These are phyloP conservation scores for Laupala kohalensis DNA, from an alignment of 1,140 invertebrate genomes.

Conservation along the genomic window DNA sequence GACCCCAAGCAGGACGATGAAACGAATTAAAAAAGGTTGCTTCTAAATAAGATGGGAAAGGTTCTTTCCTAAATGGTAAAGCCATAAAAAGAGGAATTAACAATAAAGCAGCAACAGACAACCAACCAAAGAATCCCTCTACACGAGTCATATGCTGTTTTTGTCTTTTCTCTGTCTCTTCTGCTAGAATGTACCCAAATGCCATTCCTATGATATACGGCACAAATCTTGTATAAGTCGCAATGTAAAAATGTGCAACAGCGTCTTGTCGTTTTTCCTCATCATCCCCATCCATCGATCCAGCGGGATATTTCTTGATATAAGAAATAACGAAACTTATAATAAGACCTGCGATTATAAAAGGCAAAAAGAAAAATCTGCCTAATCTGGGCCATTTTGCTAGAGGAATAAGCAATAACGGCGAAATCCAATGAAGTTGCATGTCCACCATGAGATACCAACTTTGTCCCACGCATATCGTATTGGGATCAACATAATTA, in stretches of 20 bases:
- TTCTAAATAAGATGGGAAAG: neutral
- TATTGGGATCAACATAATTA: conserved; percentile 29
- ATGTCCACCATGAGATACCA: conserved; percentile 55
- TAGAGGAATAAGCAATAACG: neutral
- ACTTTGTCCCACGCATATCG: conserved; percentile 37
- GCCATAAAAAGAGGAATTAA: neutral
- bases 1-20: neutral
- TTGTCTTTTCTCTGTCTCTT: neutral
- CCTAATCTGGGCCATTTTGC: neutral
- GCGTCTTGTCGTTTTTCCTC: neutral
- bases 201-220: neutral
- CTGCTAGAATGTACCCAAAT: neutral
- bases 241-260: neutral
- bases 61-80: neutral
- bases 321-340: neutral
- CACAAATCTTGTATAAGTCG: neutral
- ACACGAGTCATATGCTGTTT: neutral
- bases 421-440: conserved; percentile 33
- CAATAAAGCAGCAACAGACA: neutral
- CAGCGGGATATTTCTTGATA: neutral
- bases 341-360: neutral
- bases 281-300: neutral
- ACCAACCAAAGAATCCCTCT: neutral
- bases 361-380: neutral
- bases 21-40: neutral